Conservation (phyloP, 2,113 vertebrate genomes). For the Choloepus hoffmanni region DNA sequence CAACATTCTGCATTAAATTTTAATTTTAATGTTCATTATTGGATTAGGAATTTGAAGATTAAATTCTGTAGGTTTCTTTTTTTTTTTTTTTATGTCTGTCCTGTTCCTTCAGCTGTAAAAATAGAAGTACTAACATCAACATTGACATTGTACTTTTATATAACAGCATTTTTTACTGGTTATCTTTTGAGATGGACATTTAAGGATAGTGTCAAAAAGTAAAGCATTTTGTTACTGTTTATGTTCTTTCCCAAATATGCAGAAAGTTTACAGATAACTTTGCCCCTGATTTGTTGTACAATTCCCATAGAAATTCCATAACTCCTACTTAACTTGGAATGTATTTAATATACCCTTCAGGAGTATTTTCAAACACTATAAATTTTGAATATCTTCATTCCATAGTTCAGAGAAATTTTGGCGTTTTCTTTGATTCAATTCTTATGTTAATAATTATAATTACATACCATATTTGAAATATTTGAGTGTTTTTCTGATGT, state of each 20-base stretch:
- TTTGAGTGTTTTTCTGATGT: not conserved
- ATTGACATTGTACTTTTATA: not conserved
- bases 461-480: not conserved
- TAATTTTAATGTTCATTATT: not conserved
- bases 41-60: not conserved
- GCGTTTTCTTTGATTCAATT: constrained; percentile 41
- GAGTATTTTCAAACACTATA: constrained; percentile 8
- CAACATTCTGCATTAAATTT: constrained; percentile 26
- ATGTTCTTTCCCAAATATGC: not conserved
- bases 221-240: not conserved
- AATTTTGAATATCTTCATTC: constrained; percentile 1
- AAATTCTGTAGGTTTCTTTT: not conserved
- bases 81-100: not conserved
- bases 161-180: not conserved
- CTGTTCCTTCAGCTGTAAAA: constrained; percentile 34
- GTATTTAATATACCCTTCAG: not conserved
- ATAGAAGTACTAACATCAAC: not conserved
- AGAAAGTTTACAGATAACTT: not conserved
- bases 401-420: not conserved
- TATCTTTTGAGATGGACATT: not conserved
- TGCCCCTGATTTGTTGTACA: not conserved
- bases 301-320: not conserved
- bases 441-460: constrained; percentile 17
- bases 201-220: not conserved
- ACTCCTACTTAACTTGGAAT: constrained; percentile 1